Evolutionary conservation across 2,888 invertebrate species (phyloP), one percentile per base, ranked within the genome.

Genomic region (Cepaea hortensis): DNA sequence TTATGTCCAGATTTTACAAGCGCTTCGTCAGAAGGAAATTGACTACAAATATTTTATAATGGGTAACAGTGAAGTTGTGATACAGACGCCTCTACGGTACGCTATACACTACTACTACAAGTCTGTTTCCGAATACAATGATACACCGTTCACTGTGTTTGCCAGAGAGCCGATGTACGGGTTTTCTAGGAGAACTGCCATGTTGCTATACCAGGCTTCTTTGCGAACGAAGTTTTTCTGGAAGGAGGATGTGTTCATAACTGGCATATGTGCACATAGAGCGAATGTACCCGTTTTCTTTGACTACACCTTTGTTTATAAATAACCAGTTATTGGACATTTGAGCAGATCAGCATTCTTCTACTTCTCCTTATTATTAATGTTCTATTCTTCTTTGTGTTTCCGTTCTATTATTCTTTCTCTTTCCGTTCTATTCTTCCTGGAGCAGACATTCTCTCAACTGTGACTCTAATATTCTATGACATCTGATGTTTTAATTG

Each of bases 181-280:
- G 15, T 85, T 85, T 46, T 75, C 85, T n/a, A 46, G 46, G 15
- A 65, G 18, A 23, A 85, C 85, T 6, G 85, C 73, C 23, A 9
- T 46, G 62, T 1, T 80, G 46, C 46, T 85, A 48, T 85, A 73
- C 68, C 35, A 85, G 6, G 73, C 46, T 11, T 35, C 80, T 11
- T 62, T 85, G 73, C 68, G 85, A 72, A 81, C 85, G 0, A 73
- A 72, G 61, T 15, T 80, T 4, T 85, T 85, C 35, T 81, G 81
- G 85, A 23, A 72, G 15, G 85, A 85, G 23, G 81, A 85, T 70
- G 85, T 85, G 11, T 85, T 81, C 65, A 81, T 85, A 20, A 85
- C 81, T 73, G 85, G 85, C 18, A 80, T 85, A 13, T 80, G 81
- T 62, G 81, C 85, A 20, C 35, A 73, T 3, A 80, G n/a, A 72